phyloP scores from a whole-genome alignment of 2,888 invertebrate genomes.

The Teleogryllus oceanicus region DNA sequence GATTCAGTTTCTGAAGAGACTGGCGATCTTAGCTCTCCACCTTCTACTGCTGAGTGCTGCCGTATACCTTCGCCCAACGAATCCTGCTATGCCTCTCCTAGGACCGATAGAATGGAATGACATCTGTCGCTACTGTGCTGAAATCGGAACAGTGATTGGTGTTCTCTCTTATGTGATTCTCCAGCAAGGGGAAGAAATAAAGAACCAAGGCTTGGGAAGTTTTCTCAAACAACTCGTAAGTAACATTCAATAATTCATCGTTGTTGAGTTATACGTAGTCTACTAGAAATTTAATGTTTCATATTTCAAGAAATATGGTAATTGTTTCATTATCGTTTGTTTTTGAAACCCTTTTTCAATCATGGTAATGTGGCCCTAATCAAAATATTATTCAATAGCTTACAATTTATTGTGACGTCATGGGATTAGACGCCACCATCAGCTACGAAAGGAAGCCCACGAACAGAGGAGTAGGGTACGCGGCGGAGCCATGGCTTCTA shows the following conservation, averaged over 20 bases:
- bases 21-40: slow-evolving; percentile 83
- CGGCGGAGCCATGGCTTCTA: no score
- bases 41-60: slow-evolving; percentile 83
- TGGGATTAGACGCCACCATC: no score
- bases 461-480: no score
- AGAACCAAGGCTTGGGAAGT: slow-evolving; percentile 86
- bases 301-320: no score
- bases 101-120: slow-evolving; percentile 53
- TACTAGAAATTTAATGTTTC: no score
- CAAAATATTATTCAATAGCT: no score
- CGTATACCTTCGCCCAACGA: slow-evolving; percentile 82
- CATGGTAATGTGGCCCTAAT: no score
- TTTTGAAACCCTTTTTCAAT: no score
- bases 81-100: slow-evolving; percentile 56
- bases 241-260: slow-evolving; percentile 27
- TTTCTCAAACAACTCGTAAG: slow-evolving; percentile 88
- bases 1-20: slow-evolving; percentile 89
- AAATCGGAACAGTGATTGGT: slow-evolving; percentile 79
- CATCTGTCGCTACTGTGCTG: slow-evolving; percentile 67
- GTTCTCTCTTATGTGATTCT: slow-evolving; percentile 84
- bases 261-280: background rate
- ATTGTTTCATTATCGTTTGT: no score
- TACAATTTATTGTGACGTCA: no score
- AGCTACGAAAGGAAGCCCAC: no score
- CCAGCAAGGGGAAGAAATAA: slow-evolving; percentile 91